These are phyloP conservation scores for Cyaniris semiargus DNA, from an alignment of 2,888 invertebrate species.

Conservation along the genomic window DNA sequence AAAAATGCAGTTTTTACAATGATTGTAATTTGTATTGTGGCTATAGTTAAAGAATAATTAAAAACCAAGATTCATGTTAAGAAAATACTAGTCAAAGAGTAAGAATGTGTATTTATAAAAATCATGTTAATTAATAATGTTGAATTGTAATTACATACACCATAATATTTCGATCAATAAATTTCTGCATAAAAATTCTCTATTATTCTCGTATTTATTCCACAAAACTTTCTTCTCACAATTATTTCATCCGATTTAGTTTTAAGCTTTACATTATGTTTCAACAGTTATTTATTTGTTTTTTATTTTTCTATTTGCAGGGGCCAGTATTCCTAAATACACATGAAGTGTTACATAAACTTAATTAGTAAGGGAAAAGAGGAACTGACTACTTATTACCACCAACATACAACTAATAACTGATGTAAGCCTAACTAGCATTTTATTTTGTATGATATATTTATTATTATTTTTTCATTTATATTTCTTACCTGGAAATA, in stretches of 20 bases:
- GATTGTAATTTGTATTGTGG: slow-evolving; percentile 34
- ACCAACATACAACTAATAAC: slow-evolving; percentile 62
- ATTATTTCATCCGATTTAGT: slow-evolving; percentile 28
- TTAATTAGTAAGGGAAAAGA: slow-evolving; percentile 73
- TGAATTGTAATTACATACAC: slow-evolving; percentile 73
- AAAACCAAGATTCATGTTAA: slow-evolving; percentile 45
- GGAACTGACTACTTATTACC: slow-evolving; percentile 68
- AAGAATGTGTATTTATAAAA: slow-evolving; percentile 53
- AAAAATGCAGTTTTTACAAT: background rate
- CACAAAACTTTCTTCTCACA: slow-evolving; percentile 24
- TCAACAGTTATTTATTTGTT: slow-evolving; percentile 38
- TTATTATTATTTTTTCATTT: slow-evolving; percentile 38
- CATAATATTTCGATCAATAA: slow-evolving; percentile 72
- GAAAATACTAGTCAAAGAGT: slow-evolving; percentile 68
- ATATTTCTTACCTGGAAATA: slow-evolving; percentile 3
- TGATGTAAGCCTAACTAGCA: slow-evolving; percentile 67
- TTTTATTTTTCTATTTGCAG: slow-evolving; percentile 69
- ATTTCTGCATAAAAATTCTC: slow-evolving; percentile 66
- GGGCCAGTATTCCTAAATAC: slow-evolving; percentile 79
- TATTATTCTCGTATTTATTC: slow-evolving; percentile 55
- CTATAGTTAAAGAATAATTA: background rate
- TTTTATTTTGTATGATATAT: slow-evolving; percentile 48
- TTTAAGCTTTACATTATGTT: slow-evolving; percentile 40
- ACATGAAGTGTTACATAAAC: slow-evolving; percentile 75
- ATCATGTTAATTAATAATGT: slow-evolving; percentile 61